Evolutionary conservation across 2,113 vertebrate genomes (phyloP).

Genomic region (Phyllostomus hastatus): DNA sequence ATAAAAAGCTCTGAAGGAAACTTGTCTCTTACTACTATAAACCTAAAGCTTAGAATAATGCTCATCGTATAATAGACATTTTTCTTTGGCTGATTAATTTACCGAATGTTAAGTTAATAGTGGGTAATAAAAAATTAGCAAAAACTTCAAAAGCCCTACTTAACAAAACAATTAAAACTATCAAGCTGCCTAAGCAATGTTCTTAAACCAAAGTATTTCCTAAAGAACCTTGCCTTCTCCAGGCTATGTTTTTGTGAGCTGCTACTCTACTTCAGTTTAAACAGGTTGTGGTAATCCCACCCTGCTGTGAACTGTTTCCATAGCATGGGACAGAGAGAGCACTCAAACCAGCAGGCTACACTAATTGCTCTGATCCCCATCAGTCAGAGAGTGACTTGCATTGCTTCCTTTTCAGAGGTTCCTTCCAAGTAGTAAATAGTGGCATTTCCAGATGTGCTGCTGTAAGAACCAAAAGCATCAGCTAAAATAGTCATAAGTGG

Average conservation of each 20-base stretch:
- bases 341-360: not conserved
- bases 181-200: not conserved
- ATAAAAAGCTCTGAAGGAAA: conserved; percentile 1
- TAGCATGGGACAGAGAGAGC: not conserved
- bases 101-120: not conserved
- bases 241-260: not conserved
- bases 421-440: not conserved
- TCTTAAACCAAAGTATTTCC: not conserved
- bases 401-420: not conserved
- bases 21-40: not conserved
- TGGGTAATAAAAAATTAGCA: conserved; percentile 5
- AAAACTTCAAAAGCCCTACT: not conserved
- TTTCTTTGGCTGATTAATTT: not conserved
- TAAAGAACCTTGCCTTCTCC: not conserved
- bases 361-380: not conserved
- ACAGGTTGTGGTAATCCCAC: not conserved
- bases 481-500: not conserved
- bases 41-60: not conserved
- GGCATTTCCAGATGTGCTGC: not conserved
- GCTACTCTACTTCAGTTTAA: not conserved
- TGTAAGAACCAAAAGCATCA: not conserved
- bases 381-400: not conserved
- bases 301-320: not conserved
- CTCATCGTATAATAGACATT: not conserved
- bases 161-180: not conserved